Evolutionary conservation across 2,797 vertebrate species (phyloP).

Genomic region (Enteromius unitaeniatus): DNA sequence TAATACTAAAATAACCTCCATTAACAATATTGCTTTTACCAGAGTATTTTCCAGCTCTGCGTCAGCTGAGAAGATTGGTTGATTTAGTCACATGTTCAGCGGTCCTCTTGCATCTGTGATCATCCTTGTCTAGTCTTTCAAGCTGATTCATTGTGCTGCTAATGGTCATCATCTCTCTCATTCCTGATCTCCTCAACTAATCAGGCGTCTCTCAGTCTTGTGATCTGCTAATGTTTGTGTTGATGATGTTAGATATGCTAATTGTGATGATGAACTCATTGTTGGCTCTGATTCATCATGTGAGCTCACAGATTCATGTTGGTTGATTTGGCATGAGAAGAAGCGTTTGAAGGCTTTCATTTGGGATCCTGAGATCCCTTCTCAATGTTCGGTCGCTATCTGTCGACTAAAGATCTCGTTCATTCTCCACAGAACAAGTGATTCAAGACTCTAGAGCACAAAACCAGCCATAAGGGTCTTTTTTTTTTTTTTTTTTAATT

Average conservation of each 20-base stretch:
- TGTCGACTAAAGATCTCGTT: not conserved
- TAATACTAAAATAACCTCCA: not conserved
- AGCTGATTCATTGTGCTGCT: not conserved
- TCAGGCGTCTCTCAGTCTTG: not conserved
- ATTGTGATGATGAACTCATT: not conserved
- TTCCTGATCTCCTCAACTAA: not conserved
- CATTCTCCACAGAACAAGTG: not conserved
- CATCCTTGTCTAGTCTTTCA: not conserved
- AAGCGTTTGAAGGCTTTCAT: not conserved
- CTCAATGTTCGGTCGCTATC: not conserved
- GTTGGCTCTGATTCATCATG: not conserved
- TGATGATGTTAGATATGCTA: not conserved
- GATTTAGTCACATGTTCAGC: not conserved
- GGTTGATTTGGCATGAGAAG: not conserved
- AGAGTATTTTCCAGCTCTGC: not conserved
- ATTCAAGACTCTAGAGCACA: not conserved
- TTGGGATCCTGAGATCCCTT: not conserved
- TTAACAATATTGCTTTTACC: not conserved
- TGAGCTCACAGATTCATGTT: not conserved
- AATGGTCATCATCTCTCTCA: not conserved
- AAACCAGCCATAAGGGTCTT: too few species aligned
- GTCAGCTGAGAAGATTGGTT: not conserved
- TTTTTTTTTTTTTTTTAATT: too few species aligned
- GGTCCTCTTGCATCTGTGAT: not conserved
- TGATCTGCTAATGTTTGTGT: not conserved